Percentiles rank a stretch among this genome's conserved stretches.
phyloP scores from a whole-genome alignment of 1,140 invertebrate species.

The Phocides pigmalion region DNA sequence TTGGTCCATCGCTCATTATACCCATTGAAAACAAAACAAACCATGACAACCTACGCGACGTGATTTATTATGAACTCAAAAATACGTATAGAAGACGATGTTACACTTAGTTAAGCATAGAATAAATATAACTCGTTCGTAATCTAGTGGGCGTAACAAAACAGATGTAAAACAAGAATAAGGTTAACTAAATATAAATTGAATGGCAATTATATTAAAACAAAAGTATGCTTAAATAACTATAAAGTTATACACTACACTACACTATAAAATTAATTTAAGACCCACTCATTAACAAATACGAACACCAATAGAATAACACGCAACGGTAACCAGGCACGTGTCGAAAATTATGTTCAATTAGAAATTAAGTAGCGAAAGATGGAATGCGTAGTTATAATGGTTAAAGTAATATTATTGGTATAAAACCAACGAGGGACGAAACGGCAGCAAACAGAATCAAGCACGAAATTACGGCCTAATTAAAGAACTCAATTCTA shows the following conservation, averaged over 20 bases:
- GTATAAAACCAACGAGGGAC: constrained; percentile 33
- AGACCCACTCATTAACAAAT: not conserved
- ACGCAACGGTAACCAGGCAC: constrained; percentile 34
- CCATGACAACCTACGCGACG: constrained; percentile 22
- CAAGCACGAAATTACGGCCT: constrained; percentile 50
- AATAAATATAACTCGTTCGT: constrained; percentile 1
- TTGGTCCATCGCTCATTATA: constrained; percentile 34
- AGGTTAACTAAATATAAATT: constrained; percentile 1
- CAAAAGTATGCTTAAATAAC: not conserved
- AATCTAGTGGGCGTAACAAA: constrained; percentile 5
- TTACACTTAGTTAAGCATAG: constrained; percentile 5
- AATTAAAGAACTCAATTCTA: constrained; percentile 57
- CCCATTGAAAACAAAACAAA: constrained; percentile 32
- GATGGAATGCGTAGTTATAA: constrained; percentile 24
- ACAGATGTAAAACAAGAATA: not conserved
- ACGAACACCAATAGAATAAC: constrained; percentile 16
- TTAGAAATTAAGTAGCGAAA: constrained; percentile 36
- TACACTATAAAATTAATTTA: not conserved
- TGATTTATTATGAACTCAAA: constrained; percentile 34
- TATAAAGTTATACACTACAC: not conserved
- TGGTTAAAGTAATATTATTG: constrained; percentile 17
- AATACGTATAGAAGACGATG: constrained; percentile 19
- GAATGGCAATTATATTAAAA: not conserved
- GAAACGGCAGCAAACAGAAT: constrained; percentile 42
- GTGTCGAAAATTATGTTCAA: constrained; percentile 41